Percentiles rank a stretch among this genome's conserved stretches.
Evolutionary conservation across 2,113 vertebrate genomes (phyloP).

Genomic region (Syrmaticus mikado): DNA sequence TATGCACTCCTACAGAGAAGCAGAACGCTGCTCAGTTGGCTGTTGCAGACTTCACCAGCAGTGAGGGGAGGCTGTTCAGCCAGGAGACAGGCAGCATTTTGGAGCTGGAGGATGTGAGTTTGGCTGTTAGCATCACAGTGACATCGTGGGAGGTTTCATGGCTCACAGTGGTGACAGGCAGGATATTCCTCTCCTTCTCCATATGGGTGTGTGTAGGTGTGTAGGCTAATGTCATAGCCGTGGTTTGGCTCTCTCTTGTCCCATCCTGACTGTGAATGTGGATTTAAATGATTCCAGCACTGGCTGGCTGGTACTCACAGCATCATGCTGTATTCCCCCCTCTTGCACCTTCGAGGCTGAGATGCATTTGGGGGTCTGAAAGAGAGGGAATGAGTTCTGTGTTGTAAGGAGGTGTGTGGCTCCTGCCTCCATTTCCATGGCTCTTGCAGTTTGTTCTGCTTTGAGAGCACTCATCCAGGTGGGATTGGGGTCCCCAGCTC

Average conservation of each 20-base stretch:
- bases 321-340: neutral
- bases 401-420: neutral
- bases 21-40: neutral
- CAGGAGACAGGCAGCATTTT: neutral
- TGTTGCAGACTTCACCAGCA: neutral
- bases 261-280: rapidly evolving
- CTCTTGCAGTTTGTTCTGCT: neutral
- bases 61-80: neutral
- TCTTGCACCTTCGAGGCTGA: neutral
- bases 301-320: neutral
- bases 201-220: too few relatives aligned
- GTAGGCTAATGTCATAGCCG: neutral
- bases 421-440: neutral
- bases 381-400: neutral
- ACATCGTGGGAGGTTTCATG: neutral
- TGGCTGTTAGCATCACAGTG: neutral
- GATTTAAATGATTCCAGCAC: neutral
- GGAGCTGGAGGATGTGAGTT: neutral
- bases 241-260: neutral
- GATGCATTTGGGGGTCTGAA: neutral
- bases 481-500: neutral
- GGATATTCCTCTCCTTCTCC: neutral
- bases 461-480: neutral
- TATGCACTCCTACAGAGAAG: neutral
- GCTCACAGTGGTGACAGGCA: neutral